A percentile compares a stretch with the other conserved stretches of the same genome.
phyloP scores from a whole-genome alignment of 2,888 invertebrate species.

The Monoplex corrugatus region DNA sequence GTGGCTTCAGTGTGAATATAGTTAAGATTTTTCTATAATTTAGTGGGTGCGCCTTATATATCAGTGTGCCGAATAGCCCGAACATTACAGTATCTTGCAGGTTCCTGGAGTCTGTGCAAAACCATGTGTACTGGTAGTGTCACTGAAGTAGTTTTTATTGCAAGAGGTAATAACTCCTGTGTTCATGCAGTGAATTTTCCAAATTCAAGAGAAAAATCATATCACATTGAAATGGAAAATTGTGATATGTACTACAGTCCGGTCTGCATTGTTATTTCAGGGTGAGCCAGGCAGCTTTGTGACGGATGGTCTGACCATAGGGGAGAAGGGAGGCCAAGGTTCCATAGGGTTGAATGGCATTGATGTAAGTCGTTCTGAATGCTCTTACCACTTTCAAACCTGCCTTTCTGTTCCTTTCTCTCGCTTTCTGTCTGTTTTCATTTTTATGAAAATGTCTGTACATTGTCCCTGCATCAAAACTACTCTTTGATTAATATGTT shows the following conservation, averaged over 20 bases:
- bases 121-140: too few species aligned
- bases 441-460: too few species aligned
- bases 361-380: constrained; percentile 53
- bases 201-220: background rate
- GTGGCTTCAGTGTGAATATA: too few species aligned
- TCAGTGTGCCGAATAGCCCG: too few species aligned
- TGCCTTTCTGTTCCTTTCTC: background rate
- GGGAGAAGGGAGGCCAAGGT: constrained; percentile 63
- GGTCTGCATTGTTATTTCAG: constrained; percentile 50
- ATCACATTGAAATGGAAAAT: background rate
- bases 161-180: too few species aligned
- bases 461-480: too few species aligned
- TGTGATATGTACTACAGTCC: background rate
- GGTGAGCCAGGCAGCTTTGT: constrained; percentile 63
- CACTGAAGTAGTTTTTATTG: too few species aligned
- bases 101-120: too few species aligned
- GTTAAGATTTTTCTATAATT: too few species aligned
- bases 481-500: too few species aligned
- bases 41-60: too few species aligned
- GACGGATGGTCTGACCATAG: constrained; percentile 46
- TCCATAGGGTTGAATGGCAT: constrained; percentile 60
- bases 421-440: background rate
- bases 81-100: too few species aligned
- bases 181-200: background rate
- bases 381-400: background rate